Base-by-base conservation (phyloP, 2,113 vertebrate species). In the Seriola dumerili region DNA sequence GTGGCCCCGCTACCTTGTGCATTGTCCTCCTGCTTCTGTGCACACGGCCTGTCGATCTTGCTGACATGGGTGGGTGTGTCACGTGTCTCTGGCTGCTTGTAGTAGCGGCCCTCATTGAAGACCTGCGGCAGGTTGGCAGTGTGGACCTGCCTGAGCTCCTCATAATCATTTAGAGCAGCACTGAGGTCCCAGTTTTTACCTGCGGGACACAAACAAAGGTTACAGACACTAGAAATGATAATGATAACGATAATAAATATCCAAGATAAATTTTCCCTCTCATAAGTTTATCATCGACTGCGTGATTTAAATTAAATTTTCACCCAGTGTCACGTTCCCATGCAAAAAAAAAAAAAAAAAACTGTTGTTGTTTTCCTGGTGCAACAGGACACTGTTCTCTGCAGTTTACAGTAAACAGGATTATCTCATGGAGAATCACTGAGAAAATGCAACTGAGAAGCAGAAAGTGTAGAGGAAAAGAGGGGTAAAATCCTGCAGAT, bases 101-200 rank as follows among this genome's bases (percentile, higher is more conserved):
- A 95, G 86, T 96, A 96, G 81, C 96, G 96, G 87, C 97, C 97
- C 95, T 99, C 97, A 0, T 98, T 98, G 95, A 99, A 98, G 81
- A 96, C 98, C 80, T 95, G 96, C 0, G 98, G 98, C 94, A 99
- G 95, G 95, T 97, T 97, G 95, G 98, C 93, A 90, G 91, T 98
- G 93, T 97, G 97, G 87, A 98, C 98, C 94, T 99, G 98, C 83
- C 97, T 95, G 81, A 99, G 97, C 93, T 99, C 97, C 92, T 99
- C 98, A 73, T 97, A 99, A 89, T 99, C 98, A 62, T 94, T 98
- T 71, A 99, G 92, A 71, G 98, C 98, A 25, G 98, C 98, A 5
- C 97, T 96, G 91, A 99, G 93, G 96, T 99, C 98, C 98, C 98
- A 99, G 89, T 99, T 99, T 95, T 99, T 99, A 93, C 98, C 98